phyloP scores from a whole-genome alignment of 23 tunicate genomes.

The Halocynthia aurantium region DNA sequence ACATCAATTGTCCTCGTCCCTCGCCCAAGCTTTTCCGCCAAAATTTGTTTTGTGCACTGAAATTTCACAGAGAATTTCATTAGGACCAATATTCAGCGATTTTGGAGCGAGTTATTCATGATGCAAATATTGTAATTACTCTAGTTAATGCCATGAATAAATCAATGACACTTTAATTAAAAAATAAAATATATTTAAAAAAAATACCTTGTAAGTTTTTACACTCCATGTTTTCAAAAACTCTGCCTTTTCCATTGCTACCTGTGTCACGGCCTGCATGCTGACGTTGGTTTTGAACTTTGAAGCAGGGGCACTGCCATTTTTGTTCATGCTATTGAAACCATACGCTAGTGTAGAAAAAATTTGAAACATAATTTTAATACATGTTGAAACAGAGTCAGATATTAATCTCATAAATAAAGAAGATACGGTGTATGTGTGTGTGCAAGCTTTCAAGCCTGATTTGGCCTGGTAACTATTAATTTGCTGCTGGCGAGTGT shows the following conservation, averaged over 20 bases:
- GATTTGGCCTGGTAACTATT: no score
- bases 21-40: constrained; percentile 61
- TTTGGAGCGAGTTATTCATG: neutral
- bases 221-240: constrained; percentile 86
- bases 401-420: no score
- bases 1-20: constrained; percentile 89
- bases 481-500: no score
- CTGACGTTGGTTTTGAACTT: constrained; percentile 23
- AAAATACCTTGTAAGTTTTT: constrained; percentile 66
- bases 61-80: neutral
- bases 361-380: no score
- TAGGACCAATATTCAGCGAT: neutral
- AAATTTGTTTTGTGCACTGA: constrained; percentile 88
- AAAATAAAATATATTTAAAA: neutral
- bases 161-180: neutral
- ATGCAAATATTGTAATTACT: neutral
- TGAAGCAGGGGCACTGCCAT: neutral
- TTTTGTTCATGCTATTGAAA: neutral
- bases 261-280: constrained; percentile 85
- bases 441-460: no score
- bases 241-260: constrained; percentile 82
- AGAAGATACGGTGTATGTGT: no score
- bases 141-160: neutral
- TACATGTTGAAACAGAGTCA: no score
- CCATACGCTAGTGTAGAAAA: neutral